Evolutionary conservation across 2,888 invertebrate genomes (phyloP), one percentile per base, ranked within the genome.

Genomic region (Bellardia pandia): DNA sequence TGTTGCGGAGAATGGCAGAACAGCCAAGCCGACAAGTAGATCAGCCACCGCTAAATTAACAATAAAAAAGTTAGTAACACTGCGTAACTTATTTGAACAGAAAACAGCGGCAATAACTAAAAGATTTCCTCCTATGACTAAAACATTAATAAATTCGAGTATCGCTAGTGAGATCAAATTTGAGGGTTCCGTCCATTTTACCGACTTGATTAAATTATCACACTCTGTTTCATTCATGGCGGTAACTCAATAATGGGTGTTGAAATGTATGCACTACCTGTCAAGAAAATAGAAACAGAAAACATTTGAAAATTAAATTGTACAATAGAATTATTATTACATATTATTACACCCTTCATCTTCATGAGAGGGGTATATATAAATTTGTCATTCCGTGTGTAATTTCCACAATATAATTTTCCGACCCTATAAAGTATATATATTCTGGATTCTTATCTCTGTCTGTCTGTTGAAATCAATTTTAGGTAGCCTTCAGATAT

Each of bases 21-120:
- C 99, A 33, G 98, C 97, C 7, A 99, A 94, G 2, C 99, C 99
- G n/a, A 99, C 98, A 92, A 98, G 95, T 86, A 99, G 95, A 94
- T 99, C 99, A 66, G 99, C 99, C 30, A 98, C 97, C 0, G 99
- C 99, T 91, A 99, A 95, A 68, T 98, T 99, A 88, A 99, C 98
- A 93, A 99, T 99, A 95, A 99, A 98, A 92, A 98, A 96, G 94
- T 99, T 99, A 88, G 99, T 99, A 90, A 99, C 98, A 89, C 98
- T 98, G 89, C 99, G 96, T 89, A 99, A 95, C 94, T 98, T 98
- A 88, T 97, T 97, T 13, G 97, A 97, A 93, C 97, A 97, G 93
- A 97, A 96, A 84, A 99, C 98, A 81, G 98, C 98, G 76, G 97
- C 96, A 91, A 99, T 98, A 90, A 99, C 98, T 89, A 99, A 95